Evolutionary conservation across 2,113 vertebrate species (phyloP), one percentile per base, ranked within the genome.

Genomic region (Myotis davidii): DNA sequence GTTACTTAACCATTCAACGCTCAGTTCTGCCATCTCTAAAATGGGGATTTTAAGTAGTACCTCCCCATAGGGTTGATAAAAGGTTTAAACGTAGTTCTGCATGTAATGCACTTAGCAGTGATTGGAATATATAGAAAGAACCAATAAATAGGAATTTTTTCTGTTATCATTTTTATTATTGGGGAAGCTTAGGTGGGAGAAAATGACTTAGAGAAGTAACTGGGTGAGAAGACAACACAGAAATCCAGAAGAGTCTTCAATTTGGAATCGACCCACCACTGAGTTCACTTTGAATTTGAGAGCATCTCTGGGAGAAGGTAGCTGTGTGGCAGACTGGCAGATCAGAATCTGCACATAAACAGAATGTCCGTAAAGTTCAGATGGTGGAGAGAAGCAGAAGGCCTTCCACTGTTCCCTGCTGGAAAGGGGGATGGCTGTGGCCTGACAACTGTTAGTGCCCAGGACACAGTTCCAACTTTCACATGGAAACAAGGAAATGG

Each of bases 201-300:
- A 90, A 96, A 76, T 8, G 0, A 50, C 85, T 95, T 56, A 85
- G 70, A 34, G 73, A 94, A 92, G 52, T 77, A 50, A 95, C 34
- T 25, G 29, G 94, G 34, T 82, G 45, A 74, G 82, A 3, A 50
- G 88, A 93, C 32, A 86, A 88, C 45, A 96, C 10, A 52, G 89
- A 93, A 94, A 84, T 27, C 64, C 2, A 65, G 88, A 82, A 52
- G 39, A 86, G 37, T 21, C 70, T 93, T 87, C 85, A 64, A 59
- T 1, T 0, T 56, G 72, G 85, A 94, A 87, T 93, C 83, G 85
- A 96, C 70, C 77, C 81, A 61, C 67, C 45, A 96, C 34, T 69
- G 81, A 96, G 93, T 89, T 97, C 94, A 89, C 77, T 91, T 97
- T 92, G 81, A 97, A 94, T 86, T 74, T 81, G 3, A 94, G 50